Percentiles rank a stretch among this genome's conserved stretches.
Conservation (phyloP, 2,797 vertebrate genomes). For the Phoebastria nigripes region DNA sequence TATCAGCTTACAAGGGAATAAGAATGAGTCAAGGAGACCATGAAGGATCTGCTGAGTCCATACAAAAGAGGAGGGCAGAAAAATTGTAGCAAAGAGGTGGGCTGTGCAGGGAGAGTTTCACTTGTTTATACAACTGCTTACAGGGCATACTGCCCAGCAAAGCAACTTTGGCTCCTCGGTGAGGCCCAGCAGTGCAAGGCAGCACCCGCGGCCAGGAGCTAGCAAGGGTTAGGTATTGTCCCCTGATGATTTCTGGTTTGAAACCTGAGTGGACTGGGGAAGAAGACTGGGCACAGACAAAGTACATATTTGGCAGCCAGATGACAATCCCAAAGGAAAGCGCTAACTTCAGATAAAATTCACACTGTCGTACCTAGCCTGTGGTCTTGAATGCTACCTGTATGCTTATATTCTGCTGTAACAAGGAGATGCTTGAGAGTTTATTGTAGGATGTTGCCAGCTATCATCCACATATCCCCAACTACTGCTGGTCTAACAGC, state of each 20-base stretch:
- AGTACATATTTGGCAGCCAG: not conserved
- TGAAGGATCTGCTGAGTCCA: not conserved
- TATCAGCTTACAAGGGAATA: not conserved
- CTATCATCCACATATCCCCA: not conserved
- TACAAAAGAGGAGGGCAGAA: not conserved
- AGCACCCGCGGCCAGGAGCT: not conserved
- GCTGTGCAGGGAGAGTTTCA: not conserved
- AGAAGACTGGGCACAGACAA: not conserved
- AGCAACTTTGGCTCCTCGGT: not conserved
- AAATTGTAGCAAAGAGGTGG: not conserved
- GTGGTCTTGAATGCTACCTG: not conserved
- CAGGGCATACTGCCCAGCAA: not conserved
- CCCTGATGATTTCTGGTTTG: not conserved
- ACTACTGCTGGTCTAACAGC: not conserved
- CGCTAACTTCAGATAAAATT: not conserved
- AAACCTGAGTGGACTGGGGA: not conserved
- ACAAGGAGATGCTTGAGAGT: not conserved
- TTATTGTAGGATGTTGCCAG: not conserved
- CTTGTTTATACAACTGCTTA: not conserved
- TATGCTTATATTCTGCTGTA: not conserved
- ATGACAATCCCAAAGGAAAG: not conserved
- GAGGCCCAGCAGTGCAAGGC: not conserved
- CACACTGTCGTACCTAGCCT: not conserved
- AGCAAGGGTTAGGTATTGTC: not conserved
- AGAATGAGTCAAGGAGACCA: not conserved